Base-by-base conservation (phyloP, 2,888 invertebrate genomes). In the Orthosia incerta region DNA sequence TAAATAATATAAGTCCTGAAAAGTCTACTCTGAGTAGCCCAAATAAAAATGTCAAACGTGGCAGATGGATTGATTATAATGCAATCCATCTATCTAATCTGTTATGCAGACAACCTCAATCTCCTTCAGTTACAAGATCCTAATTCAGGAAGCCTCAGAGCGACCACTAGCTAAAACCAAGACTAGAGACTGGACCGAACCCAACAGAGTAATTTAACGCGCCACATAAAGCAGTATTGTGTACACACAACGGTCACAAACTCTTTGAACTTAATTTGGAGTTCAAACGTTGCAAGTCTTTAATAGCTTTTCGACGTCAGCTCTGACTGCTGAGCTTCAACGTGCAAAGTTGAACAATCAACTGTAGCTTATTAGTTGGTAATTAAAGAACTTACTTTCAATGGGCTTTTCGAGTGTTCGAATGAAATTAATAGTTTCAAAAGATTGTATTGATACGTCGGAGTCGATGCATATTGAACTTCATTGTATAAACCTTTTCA, bases 221-320 rank as follows among this genome's bases (percentile, higher is more conserved):
- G 50, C 12, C n/a, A 53, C 56, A 46, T 45, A 62, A 80, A 74
- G 51, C 60, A 39, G 18, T 16, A 53, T 23, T 62, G 51, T 74
- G 48, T 50, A 73, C 64, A 31, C 73, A 53, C 45, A 55, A 51
- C 46, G 67, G 56, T 67, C 26, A 62, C 67, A 77, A 67, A 74
- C 61, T 26, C 76, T 79, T 80, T 67, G 61, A 57, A 80, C 51
- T 48, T 48, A 51, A 80, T 53, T 80, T 72, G 18, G n/a, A 79
- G 53, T 79, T 50, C 79, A 72, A 65, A 26, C 26, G 26, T 26
- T 26, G 3, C 26, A 26, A 26, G 26, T 26, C 26, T 26, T 26
- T 26, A 1, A 26, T 26, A 2, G 26, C 1, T 26, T 26, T 26
- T 26, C 26, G 26, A 26, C 26, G 26, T 26, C 26, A 26, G 3